Conservation (phyloP, 2,113 vertebrate genomes). For the Rutilus rutilus region DNA sequence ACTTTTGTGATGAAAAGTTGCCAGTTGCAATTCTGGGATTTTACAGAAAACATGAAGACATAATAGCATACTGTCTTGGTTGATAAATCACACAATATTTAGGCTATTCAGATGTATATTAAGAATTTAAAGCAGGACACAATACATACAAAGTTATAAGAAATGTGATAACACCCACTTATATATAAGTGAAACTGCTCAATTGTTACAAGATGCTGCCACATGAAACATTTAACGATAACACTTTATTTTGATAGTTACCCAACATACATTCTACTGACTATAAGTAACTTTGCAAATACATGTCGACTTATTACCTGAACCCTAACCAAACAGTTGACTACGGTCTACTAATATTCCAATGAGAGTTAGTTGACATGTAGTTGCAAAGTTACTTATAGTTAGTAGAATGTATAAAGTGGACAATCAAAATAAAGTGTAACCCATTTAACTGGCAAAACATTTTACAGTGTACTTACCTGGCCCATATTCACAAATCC, state of each 20-base stretch:
- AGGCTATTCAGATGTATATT: not conserved
- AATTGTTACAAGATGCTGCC: not conserved
- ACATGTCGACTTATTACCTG: no score
- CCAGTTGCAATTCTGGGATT: not conserved
- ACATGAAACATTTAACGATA: not conserved
- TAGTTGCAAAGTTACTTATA: no score
- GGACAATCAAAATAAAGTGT: no score
- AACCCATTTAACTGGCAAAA: not conserved
- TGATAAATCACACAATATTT: not conserved
- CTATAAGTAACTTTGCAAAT: no score
- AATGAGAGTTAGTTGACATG: no score
- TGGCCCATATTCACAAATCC: slow-evolving; percentile 91
- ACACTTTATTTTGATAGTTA: no score
- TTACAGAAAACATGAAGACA: not conserved
- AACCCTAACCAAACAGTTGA: no score
- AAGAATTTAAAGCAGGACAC: not conserved
- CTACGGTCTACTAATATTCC: no score
- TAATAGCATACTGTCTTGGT: not conserved
- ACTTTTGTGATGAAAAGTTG: not conserved
- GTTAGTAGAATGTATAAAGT: no score
- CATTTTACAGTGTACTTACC: slow-evolving; percentile 73
- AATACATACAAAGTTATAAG: not conserved
- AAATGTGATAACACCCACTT: not conserved
- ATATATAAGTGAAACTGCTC: not conserved
- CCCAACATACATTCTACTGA: no score